These are phyloP conservation scores for Apotomis turbidana DNA, from an alignment of 2,888 invertebrate species.

Conservation along the genomic window DNA sequence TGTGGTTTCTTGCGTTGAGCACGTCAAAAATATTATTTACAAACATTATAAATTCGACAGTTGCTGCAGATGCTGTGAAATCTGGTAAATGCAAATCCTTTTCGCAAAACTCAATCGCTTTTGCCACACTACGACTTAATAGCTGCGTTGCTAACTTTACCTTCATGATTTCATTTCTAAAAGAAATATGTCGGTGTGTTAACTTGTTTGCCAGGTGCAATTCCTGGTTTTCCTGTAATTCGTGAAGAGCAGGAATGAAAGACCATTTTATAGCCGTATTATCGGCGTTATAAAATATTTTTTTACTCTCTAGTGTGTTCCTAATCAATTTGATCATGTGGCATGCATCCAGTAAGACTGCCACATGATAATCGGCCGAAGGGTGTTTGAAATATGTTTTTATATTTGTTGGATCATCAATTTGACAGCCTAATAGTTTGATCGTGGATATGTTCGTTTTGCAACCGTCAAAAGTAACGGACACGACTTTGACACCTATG, in stretches of 20 bases:
- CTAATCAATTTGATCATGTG: neutral
- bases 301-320: neutral
- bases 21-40: neutral
- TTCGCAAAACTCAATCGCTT: neutral
- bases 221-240: neutral
- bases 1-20: neutral
- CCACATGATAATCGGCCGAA: neutral
- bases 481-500: neutral
- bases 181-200: neutral
- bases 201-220: constrained; percentile 4
- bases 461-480: constrained; percentile 1
- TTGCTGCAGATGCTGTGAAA: neutral
- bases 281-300: neutral
- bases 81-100: neutral
- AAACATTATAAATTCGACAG: neutral
- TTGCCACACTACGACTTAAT: neutral
- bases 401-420: neutral
- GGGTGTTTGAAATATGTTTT: neutral
- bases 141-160: constrained; percentile 6
- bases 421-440: neutral
- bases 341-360: neutral
- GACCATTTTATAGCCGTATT: neutral
- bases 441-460: neutral
- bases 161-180: constrained; percentile 1
- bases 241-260: neutral